Base-by-base conservation (phyloP, 2,797 vertebrate genomes). In the Pipistrellus pipistrellus region DNA sequence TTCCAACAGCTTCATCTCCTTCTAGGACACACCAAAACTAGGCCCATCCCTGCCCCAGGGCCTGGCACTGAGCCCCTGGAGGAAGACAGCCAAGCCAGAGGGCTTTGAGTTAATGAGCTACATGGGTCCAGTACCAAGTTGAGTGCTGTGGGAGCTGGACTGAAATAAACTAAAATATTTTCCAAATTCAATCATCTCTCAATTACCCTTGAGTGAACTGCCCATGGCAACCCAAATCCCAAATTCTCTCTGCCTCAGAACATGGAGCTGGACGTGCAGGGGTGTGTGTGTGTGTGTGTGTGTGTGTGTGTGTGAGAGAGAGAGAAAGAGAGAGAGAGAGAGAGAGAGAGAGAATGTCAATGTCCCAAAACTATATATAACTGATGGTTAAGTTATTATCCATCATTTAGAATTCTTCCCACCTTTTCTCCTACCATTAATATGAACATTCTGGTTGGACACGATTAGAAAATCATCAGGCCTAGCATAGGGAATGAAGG, bases 111-210 rank as follows among this genome's bases (percentile, higher is more conserved):
- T 96, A 95, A 97, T 90, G 88, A 97, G 80, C 85, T 88, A 59
- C 85, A 55, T 44, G 90, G 80, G 48, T 95, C 90, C 55, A 85
- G 38, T 30, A 96, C 82, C 94, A 95, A 96, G 88, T 77, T 90
- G 59, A 93, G 18, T 93, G 35, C 85, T 93, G 35, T 93, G 87
- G 81, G 64, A 94, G 71, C 57, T 91, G 91, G 92, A 90, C 21
- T 38, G 44, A 95, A 96, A 94, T 81, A 75, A 97, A 94, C 53
- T n/a, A 97, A 97, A 96, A 93, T 96, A 94, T 92, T 96, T 90
- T 96, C 85, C 85, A 94, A 96, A 93, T 95, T 85, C 88, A 95
- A 85, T 91, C 83, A 85, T 77, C 93, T 91, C 85, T 90, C 91
- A 95, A 91, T 96, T 95, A 95, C 93, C 82, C 59, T 92, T 97